These are phyloP conservation scores for Microvelia longipes DNA, from an alignment of 1,140 invertebrate species.

Conservation along the genomic window DNA sequence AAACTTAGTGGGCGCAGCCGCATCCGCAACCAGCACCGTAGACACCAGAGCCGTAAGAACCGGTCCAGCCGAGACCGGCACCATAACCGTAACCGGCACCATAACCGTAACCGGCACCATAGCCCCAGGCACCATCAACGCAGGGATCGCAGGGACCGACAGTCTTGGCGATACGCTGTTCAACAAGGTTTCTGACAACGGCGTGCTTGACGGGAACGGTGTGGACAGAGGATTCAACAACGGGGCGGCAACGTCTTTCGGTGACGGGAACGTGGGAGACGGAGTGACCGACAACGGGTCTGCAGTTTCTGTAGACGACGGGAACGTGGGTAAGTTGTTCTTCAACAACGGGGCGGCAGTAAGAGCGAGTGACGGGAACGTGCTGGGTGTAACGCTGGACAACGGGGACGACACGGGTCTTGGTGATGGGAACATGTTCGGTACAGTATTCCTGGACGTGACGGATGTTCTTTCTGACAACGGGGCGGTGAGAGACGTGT, in stretches of 20 bases:
- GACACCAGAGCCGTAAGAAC: too few relatives aligned
- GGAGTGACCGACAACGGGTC: slow-evolving; percentile 1
- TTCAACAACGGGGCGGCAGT: slow-evolving; percentile 5
- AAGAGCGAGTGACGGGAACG: slow-evolving; percentile 7
- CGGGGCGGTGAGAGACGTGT: slow-evolving; percentile 6
- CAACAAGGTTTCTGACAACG: slow-evolving; percentile 13
- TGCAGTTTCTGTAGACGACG: background rate
- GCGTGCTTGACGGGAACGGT: slow-evolving; percentile 10
- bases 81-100: background rate
- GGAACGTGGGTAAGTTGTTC: slow-evolving; percentile 7
- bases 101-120: background rate
- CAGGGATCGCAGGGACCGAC: background rate
- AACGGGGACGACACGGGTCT: background rate
- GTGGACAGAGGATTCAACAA: slow-evolving; percentile 6
- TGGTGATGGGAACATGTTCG: slow-evolving; percentile 1
- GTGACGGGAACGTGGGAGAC: slow-evolving; percentile 8
- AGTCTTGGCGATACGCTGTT: slow-evolving; percentile 4
- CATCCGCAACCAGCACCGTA: too few relatives aligned
- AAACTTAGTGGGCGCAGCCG: too few relatives aligned
- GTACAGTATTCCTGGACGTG: background rate
- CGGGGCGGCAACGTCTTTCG: slow-evolving; percentile 4
- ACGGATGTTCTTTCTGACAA: background rate
- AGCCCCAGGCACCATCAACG: background rate
- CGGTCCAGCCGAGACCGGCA: background rate
- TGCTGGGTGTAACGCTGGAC: slow-evolving; percentile 9